phyloP scores from a whole-genome alignment of 2,113 vertebrate species.

The Zapus hudsonius region DNA sequence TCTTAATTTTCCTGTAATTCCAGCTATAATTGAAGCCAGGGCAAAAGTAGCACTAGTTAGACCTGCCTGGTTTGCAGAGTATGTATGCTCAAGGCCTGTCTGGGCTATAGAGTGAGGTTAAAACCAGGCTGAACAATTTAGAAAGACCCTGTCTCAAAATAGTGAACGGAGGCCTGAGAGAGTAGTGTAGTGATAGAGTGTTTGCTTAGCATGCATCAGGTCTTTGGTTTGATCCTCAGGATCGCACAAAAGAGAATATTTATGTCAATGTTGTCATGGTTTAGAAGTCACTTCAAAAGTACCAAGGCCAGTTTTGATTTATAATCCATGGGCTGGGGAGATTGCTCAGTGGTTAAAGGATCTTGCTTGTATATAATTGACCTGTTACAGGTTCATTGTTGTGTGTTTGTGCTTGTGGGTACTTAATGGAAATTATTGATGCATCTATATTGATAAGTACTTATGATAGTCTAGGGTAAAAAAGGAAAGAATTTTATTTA shows the following conservation, averaged over 20 bases:
- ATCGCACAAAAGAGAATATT: not conserved
- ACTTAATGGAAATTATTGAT: constrained; percentile 13
- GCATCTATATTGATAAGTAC: not conserved
- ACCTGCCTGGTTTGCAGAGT: not conserved
- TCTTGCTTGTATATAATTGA: not conserved
- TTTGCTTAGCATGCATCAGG: no score
- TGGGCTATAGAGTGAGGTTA: not conserved
- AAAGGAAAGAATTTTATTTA: constrained; percentile 31
- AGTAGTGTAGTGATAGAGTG: no score
- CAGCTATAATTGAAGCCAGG: not conserved
- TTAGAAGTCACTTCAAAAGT: constrained; percentile 49
- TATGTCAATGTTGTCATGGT: not conserved
- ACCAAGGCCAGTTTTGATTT: not conserved
- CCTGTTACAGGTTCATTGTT: not conserved
- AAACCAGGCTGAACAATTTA: not conserved
- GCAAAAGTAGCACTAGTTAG: not conserved
- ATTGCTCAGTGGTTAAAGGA: no score
- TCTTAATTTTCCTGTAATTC: not conserved
- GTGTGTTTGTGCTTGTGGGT: not conserved
- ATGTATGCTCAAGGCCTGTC: no score
- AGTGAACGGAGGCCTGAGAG: no score
- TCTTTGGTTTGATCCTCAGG: no score
- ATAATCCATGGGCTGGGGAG: no score
- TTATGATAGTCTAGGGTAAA: not conserved
- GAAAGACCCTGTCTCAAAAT: no score